Evolutionary conservation across 2,888 invertebrate species (phyloP).

Genomic region (Liodrosophila aerea): DNA sequence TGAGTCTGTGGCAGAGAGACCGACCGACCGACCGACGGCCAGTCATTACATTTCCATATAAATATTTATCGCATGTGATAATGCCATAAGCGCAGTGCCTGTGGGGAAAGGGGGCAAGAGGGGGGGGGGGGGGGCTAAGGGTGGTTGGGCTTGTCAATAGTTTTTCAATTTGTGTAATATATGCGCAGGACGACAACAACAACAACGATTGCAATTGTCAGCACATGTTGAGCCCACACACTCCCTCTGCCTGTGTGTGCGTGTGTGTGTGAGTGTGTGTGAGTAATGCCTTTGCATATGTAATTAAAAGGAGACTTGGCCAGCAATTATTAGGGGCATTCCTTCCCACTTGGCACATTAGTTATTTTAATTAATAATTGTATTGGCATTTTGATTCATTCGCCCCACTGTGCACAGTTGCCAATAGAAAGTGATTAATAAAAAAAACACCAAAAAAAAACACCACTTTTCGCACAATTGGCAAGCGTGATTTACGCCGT

Average conservation of each 20-base stretch:
- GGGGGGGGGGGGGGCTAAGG: background rate
- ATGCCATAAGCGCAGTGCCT: conserved; percentile 46
- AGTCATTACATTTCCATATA: conserved; percentile 78
- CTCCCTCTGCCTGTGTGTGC: background rate
- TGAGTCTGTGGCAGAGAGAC: no score
- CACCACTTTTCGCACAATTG: background rate
- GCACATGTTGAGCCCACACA: conserved; percentile 44
- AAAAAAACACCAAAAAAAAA: background rate
- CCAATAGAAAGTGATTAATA: no score
- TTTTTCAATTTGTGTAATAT: conserved; percentile 71
- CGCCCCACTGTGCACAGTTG: conserved; percentile 10
- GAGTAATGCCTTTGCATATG: conserved; percentile 67
- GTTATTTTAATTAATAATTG: conserved; percentile 77
- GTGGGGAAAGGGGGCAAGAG: background rate
- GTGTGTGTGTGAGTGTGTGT: conserved; percentile 8
- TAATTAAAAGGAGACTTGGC: conserved; percentile 55
- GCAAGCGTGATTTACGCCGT: conserved; percentile 8
- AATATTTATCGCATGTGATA: conserved; percentile 78
- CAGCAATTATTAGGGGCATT: no score
- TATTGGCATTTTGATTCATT: conserved; percentile 72
- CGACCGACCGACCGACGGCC: no score
- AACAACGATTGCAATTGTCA: conserved; percentile 50
- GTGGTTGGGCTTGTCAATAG: conserved; percentile 57
- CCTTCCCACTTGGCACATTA: conserved; percentile 48
- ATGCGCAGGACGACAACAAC: conserved; percentile 19